These are phyloP conservation scores for Montifringilla adamsi DNA, from an alignment of 2,113 vertebrate genomes.

Conservation along the genomic window DNA sequence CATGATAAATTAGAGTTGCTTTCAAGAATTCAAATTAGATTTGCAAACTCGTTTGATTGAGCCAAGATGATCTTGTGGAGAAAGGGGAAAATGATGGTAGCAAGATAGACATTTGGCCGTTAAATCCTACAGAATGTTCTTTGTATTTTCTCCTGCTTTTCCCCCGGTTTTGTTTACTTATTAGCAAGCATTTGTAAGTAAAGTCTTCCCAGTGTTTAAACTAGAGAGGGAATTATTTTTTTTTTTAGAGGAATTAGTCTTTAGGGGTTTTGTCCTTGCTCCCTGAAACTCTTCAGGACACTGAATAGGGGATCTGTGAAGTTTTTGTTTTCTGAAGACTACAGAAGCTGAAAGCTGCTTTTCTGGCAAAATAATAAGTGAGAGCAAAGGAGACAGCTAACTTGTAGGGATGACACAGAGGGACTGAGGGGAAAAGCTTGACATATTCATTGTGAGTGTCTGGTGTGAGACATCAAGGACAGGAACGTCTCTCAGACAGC, in stretches of 20 bases:
- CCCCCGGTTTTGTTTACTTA: neutral
- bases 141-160: neutral
- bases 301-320: neutral
- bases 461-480: neutral
- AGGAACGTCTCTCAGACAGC: neutral
- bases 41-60: slow-evolving; percentile 20
- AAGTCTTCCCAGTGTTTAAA: neutral
- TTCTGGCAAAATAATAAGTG: neutral
- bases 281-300: neutral
- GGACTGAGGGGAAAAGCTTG: neutral
- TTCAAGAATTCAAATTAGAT: slow-evolving; percentile 54
- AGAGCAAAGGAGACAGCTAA: neutral
- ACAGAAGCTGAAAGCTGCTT: neutral
- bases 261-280: neutral
- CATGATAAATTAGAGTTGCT: slow-evolving; percentile 8
- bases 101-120: neutral
- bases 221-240: neutral
- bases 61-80: neutral
- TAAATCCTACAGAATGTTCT: neutral
- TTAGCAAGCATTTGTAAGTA: neutral
- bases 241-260: neutral
- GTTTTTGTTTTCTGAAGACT: neutral
- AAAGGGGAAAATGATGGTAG: neutral
- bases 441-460: neutral
- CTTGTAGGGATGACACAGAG: neutral